Percentiles rank a stretch among this genome's conserved stretches.
These are phyloP conservation scores for Drosophila flavopinicola DNA, from an alignment of 2,888 invertebrate species.

Conservation along the genomic window DNA sequence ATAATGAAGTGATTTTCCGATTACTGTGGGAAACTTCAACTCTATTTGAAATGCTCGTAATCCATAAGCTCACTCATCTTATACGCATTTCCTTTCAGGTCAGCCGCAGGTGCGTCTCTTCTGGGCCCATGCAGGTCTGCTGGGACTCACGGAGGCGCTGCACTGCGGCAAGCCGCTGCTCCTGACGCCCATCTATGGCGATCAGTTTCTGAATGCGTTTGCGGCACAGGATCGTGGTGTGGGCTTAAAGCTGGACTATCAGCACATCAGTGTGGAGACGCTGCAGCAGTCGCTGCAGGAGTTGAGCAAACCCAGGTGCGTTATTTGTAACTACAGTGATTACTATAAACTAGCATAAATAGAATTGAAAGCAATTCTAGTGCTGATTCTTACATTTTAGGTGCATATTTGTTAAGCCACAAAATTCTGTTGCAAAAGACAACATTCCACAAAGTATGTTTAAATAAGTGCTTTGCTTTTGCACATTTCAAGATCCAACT, in stretches of 20 bases:
- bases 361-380: too few species aligned
- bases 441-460: too few species aligned
- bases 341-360: too few species aligned
- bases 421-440: too few species aligned
- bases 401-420: too few species aligned
- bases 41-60: not conserved
- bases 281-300: constrained; percentile 86
- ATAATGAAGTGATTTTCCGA: too few species aligned
- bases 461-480: too few species aligned
- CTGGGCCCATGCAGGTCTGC: constrained; percentile 88
- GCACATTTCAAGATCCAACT: too few species aligned
- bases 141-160: constrained; percentile 88
- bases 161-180: constrained; percentile 88
- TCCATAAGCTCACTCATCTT: not conserved
- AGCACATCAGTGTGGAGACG: constrained; percentile 86
- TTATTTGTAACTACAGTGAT: too few species aligned
- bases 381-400: too few species aligned
- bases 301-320: constrained; percentile 86
- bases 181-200: constrained; percentile 89
- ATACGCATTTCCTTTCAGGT: constrained; percentile 83
- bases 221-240: constrained; percentile 87
- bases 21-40: too few species aligned
- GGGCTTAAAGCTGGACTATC: constrained; percentile 86
- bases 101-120: constrained; percentile 89
- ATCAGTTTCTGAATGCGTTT: constrained; percentile 88